Percentiles rank a stretch among this genome's conserved stretches.
Conservation (phyloP, 2,797 vertebrate genomes). For the Lacerta agilis region DNA sequence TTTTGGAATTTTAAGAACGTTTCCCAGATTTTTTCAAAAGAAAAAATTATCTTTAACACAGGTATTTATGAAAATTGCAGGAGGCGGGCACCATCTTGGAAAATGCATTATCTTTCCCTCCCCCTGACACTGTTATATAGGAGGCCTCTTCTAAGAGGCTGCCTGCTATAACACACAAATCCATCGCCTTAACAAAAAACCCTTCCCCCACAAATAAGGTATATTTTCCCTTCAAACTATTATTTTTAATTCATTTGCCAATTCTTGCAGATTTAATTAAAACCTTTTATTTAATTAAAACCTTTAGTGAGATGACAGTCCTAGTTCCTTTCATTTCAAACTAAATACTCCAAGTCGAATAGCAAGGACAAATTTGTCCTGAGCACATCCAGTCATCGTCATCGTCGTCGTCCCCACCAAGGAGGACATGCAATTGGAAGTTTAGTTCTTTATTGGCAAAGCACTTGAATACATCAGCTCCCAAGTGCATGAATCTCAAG, state of each 20-base stretch:
- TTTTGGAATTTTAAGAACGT: neutral
- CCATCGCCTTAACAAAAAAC: neutral
- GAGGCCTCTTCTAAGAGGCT: neutral
- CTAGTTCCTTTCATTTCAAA: neutral
- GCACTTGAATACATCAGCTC: too few relatives aligned
- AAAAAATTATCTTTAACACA: neutral
- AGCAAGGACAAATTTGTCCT: neutral
- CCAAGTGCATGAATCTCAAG: too few relatives aligned
- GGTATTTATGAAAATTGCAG: neutral
- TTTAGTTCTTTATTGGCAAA: too few relatives aligned
- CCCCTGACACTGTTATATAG: neutral
- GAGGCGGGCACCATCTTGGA: neutral
- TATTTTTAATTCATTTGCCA: neutral
- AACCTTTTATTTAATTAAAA: neutral
- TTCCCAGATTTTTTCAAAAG: neutral
- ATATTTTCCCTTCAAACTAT: neutral
- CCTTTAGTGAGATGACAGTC: neutral
- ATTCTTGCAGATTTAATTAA: neutral
- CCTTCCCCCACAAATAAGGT: neutral
- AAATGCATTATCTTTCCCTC: neutral
- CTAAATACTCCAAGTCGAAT: neutral
- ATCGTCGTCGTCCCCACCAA: too few relatives aligned
- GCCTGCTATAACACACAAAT: neutral
- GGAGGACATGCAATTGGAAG: too few relatives aligned
- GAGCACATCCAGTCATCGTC: too few relatives aligned